Evolutionary conservation across 2,888 invertebrate genomes (phyloP).

Genomic region (Atrina japonica): DNA sequence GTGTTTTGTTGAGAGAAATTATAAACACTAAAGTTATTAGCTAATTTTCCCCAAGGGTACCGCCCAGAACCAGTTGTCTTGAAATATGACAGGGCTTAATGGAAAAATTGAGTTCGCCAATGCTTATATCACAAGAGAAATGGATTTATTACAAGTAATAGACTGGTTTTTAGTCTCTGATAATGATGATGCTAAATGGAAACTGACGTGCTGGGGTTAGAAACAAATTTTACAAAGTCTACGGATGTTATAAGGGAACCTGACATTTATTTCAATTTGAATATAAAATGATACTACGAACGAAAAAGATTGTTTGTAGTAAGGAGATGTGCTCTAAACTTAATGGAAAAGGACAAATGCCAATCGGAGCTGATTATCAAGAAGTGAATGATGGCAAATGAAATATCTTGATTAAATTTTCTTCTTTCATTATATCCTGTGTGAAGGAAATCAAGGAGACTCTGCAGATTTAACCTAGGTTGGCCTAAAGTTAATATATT

Average conservation of each 20-base stretch:
- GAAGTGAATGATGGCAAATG: slow-evolving; percentile 15
- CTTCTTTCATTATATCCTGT: slow-evolving; percentile 17
- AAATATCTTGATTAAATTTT: slow-evolving; percentile 40
- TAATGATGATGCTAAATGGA: slow-evolving; percentile 7
- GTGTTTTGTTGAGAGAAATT: slow-evolving; percentile 23
- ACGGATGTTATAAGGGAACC: slow-evolving; percentile 4
- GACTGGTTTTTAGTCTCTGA: slow-evolving; percentile 1
- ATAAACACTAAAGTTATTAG: slow-evolving; percentile 48
- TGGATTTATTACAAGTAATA: slow-evolving; percentile 26
- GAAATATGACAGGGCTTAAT: slow-evolving; percentile 38
- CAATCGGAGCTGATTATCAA: slow-evolving; percentile 14
- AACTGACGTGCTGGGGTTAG: slow-evolving; percentile 4
- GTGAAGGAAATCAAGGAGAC: slow-evolving; percentile 20
- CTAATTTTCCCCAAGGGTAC: slow-evolving; percentile 47
- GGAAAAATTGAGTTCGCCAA: slow-evolving; percentile 32
- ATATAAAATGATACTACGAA: slow-evolving; percentile 23
- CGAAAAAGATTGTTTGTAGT: slow-evolving; percentile 7
- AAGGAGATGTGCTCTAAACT: slow-evolving; percentile 56
- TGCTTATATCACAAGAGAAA: slow-evolving; percentile 23
- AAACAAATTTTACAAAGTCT: slow-evolving; percentile 3
- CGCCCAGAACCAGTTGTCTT: slow-evolving; percentile 31
- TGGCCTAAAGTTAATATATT: slow-evolving; percentile 26
- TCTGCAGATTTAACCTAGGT: slow-evolving; percentile 7
- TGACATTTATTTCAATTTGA: slow-evolving; percentile 26
- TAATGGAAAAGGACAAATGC: slow-evolving; percentile 57